Conservation (phyloP, 2,797 vertebrate species). For the Enteromius viviparus region DNA sequence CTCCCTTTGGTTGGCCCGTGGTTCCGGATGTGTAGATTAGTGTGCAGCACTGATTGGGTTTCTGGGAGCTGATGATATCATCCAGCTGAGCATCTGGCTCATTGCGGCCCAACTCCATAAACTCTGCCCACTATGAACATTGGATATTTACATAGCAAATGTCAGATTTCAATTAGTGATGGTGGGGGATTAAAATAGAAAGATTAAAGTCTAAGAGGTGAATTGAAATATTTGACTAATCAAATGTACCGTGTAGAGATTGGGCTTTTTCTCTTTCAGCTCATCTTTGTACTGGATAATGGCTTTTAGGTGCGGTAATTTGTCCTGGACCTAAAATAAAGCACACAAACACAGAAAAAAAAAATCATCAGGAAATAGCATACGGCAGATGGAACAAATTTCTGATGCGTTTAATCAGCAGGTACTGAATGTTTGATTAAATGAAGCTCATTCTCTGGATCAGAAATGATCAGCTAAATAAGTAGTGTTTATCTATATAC, state of each 20-base stretch:
- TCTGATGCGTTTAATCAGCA: background rate
- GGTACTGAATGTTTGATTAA: background rate
- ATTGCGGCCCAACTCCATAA: constrained; percentile 80
- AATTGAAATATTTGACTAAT: background rate
- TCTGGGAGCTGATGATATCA: constrained; percentile 80
- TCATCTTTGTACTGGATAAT: constrained; percentile 87
- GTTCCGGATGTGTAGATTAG: constrained; percentile 96
- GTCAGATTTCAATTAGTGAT: constrained; percentile 5
- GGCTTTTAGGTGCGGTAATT: constrained; percentile 86
- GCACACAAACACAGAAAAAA: background rate
- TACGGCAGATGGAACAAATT: background rate
- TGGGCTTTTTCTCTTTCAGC: constrained; percentile 81
- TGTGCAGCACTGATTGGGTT: constrained; percentile 90
- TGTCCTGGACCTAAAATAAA: constrained; percentile 78
- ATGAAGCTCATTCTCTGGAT: background rate
- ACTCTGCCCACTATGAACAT: constrained; percentile 85
- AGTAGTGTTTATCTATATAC: background rate
- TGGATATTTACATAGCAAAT: background rate
- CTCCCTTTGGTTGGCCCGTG: constrained; percentile 88
- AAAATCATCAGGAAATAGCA: background rate
- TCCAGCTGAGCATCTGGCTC: constrained; percentile 77
- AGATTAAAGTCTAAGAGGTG: background rate
- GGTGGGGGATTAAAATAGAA: background rate
- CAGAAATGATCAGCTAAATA: background rate
- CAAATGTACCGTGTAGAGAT: constrained; percentile 86